Conservation (phyloP, 2,113 vertebrate species). For the Heptranchias perlo region DNA sequence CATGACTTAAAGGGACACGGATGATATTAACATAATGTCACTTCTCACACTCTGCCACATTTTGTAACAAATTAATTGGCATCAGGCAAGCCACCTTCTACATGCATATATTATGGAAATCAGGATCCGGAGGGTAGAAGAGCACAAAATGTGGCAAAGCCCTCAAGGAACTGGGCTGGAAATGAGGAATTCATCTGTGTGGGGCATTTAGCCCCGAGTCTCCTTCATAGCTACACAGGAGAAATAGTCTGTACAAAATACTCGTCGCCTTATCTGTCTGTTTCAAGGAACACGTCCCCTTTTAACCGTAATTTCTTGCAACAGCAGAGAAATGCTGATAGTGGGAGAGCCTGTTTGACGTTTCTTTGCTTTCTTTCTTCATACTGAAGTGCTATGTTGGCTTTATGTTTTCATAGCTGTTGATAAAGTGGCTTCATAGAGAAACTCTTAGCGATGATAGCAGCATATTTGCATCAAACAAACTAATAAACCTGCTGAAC, state of each 20-base stretch:
- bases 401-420: not conserved
- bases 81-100: slow-evolving; percentile 24
- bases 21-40: slow-evolving; percentile 36
- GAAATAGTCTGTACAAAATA: not conserved
- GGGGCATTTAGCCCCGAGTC: not conserved
- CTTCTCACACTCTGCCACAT: slow-evolving; percentile 29
- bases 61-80: slow-evolving; percentile 37
- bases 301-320: not conserved
- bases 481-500: not conserved
- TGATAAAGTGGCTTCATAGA: not conserved
- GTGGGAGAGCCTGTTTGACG: not conserved
- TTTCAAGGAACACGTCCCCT: not conserved
- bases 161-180: slow-evolving; percentile 12
- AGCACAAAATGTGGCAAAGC: slow-evolving; percentile 14
- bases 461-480: not conserved
- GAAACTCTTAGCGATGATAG: not conserved
- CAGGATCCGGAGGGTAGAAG: slow-evolving; percentile 1
- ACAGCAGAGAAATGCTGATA: not conserved
- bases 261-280: not conserved
- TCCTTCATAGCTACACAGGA: not conserved
- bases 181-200: not conserved
- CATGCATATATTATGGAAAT: slow-evolving; percentile 35
- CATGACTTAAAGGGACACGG: slow-evolving; percentile 36
- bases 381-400: not conserved
- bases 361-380: not conserved